Percentiles rank a stretch among this genome's conserved stretches.
Evolutionary conservation across 2,113 vertebrate genomes (phyloP).

Genomic region (Dipodomys spectabilis): DNA sequence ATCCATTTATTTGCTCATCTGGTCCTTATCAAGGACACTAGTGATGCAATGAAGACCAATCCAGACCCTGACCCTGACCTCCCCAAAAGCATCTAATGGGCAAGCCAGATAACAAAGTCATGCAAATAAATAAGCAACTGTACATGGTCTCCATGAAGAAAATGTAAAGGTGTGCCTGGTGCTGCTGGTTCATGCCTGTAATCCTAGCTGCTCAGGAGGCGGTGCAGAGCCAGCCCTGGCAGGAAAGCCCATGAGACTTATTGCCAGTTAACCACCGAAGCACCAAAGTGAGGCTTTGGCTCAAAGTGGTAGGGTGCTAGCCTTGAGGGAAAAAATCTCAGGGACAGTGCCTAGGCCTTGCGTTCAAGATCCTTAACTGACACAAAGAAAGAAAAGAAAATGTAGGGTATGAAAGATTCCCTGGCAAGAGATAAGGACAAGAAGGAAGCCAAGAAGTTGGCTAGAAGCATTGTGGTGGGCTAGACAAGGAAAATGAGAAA

Average conservation of each 20-base stretch:
- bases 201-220: too few relatives aligned
- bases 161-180: too few relatives aligned
- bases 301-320: too few relatives aligned
- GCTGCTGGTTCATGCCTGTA: too few relatives aligned
- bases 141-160: background rate
- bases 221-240: too few relatives aligned
- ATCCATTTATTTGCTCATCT: background rate
- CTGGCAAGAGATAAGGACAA: background rate
- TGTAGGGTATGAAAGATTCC: background rate
- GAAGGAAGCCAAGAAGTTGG: background rate
- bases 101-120: background rate
- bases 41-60: rapidly evolving
- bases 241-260: too few relatives aligned
- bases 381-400: background rate
- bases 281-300: too few relatives aligned
- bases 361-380: too few relatives aligned
- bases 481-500: background rate
- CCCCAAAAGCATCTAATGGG: background rate
- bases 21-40: background rate
- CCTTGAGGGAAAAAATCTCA: too few relatives aligned
- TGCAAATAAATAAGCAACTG: background rate
- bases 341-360: too few relatives aligned
- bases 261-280: too few relatives aligned
- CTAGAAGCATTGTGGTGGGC: too few relatives aligned
- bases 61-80: background rate